Evolutionary conservation across 2,113 vertebrate species (phyloP).

Genomic region (Ameiurus melas): DNA sequence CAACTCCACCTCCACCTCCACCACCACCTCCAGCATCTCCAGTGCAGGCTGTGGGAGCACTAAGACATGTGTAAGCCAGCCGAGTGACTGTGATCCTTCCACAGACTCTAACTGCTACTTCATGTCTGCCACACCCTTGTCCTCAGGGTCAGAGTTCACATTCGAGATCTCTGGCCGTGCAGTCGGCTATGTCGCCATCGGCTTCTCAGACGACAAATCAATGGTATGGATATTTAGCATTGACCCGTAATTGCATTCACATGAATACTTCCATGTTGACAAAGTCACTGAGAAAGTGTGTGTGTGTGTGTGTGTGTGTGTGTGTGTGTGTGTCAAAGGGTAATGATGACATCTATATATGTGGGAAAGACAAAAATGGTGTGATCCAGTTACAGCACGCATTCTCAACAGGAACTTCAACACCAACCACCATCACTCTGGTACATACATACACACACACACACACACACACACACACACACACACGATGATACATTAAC

Average conservation of each 20-base stretch:
- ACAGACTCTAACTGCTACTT: conserved; percentile 63
- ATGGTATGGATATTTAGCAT: conserved; percentile 69
- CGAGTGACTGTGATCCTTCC: conserved; percentile 64
- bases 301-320: conserved; percentile 14
- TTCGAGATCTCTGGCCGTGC: conserved; percentile 62
- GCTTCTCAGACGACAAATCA: conserved; percentile 72
- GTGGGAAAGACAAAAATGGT: conserved; percentile 50
- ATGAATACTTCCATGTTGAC: neutral
- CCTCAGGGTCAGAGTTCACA: conserved; percentile 6
- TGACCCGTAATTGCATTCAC: neutral
- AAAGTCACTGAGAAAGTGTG: neutral
- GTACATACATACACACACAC: conserved; percentile 55
- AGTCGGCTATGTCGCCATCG: conserved; percentile 73
- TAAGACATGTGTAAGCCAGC: conserved; percentile 73
- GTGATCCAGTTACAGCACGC: conserved; percentile 64
- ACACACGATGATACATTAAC: too few relatives aligned
- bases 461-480: neutral
- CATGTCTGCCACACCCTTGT: conserved; percentile 63
- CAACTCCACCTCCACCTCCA: too few relatives aligned
- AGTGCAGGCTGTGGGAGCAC: conserved; percentile 60
- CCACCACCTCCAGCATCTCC: neutral
- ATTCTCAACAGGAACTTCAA: conserved; percentile 61
- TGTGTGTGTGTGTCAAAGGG: conserved; percentile 61
- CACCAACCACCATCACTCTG: conserved; percentile 59
- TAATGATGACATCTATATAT: conserved; percentile 78